These are phyloP conservation scores for Hydrochoerus hydrochaeris DNA, from an alignment of 2,113 vertebrate species.

Conservation along the genomic window DNA sequence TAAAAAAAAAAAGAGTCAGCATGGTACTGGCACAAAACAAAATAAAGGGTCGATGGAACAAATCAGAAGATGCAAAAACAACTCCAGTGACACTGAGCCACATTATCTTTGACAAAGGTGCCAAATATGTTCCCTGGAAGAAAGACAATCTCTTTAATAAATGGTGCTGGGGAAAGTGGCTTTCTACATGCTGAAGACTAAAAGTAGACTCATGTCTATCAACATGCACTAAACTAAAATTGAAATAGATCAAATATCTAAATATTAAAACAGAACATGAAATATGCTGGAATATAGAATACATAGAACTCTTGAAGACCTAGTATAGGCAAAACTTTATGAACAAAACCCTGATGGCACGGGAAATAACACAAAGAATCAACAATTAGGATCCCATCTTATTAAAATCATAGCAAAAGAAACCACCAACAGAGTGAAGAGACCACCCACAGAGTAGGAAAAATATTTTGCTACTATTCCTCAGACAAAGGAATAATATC, in stretches of 20 bases:
- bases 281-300: neutral
- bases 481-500: neutral
- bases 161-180: neutral
- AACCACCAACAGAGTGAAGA: neutral
- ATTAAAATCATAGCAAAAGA: neutral
- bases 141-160: neutral
- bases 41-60: neutral
- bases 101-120: neutral
- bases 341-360: neutral
- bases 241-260: neutral
- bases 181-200: neutral
- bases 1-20: neutral
- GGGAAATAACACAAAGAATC: neutral
- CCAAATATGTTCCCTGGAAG: neutral
- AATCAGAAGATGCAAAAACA: neutral
- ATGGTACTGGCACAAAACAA: neutral
- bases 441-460: neutral
- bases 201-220: neutral
- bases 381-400: neutral
- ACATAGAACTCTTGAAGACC: neutral
- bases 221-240: neutral
- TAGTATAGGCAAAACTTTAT: neutral
- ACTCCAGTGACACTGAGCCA: neutral
- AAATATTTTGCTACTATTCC: neutral
- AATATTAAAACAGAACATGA: neutral